Conservation (phyloP, 1,140 invertebrate species). For the Tetraneura akinire region DNA sequence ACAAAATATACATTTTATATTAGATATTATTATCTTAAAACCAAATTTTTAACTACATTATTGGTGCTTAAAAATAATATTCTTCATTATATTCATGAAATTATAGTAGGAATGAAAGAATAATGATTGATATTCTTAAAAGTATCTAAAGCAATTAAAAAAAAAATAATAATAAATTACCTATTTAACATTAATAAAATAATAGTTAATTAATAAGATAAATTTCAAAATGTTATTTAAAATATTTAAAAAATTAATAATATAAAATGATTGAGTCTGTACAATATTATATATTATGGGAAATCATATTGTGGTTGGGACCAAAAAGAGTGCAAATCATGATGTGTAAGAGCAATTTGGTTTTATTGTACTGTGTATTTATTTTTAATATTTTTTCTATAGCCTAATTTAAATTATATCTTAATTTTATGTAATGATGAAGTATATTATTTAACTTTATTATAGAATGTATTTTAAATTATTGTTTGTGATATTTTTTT, state of each 20-base stretch:
- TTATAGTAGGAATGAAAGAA: background rate
- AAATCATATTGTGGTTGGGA: conserved; percentile 22
- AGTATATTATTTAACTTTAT: conserved; percentile 21
- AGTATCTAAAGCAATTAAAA: background rate
- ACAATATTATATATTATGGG: conserved; percentile 7
- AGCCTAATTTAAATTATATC: background rate
- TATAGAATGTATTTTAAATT: conserved; percentile 17
- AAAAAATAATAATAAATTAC: background rate
- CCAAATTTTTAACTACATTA: background rate
- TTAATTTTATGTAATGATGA: background rate
- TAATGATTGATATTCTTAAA: background rate
- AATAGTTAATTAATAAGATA: background rate
- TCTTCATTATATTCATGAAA: background rate
- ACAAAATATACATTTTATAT: background rate
- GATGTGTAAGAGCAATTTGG: conserved; percentile 12
- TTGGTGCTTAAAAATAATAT: conserved; percentile 31
- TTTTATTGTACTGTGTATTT: background rate
- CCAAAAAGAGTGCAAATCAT: conserved; percentile 42
- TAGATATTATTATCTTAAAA: background rate
- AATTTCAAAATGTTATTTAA: background rate
- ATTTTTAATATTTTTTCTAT: background rate
- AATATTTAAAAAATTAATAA: background rate
- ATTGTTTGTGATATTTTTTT: conserved; percentile 34
- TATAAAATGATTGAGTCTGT: background rate
- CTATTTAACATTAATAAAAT: background rate